Conservation (phyloP, 2,113 vertebrate genomes). For the Otis tarda region DNA sequence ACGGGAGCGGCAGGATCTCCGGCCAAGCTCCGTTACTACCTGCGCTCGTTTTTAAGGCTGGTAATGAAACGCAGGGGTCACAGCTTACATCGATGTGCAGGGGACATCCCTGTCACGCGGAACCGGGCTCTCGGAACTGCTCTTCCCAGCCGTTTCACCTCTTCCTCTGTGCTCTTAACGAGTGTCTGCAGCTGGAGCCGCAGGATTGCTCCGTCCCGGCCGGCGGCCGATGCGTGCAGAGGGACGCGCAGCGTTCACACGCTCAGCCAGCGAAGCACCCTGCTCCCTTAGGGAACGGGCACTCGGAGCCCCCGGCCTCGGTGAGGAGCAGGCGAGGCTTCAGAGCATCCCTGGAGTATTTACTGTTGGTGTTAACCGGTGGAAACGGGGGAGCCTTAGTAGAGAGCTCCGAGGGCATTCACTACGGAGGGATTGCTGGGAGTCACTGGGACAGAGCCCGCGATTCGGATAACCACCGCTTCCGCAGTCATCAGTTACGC, state of each 20-base stretch:
- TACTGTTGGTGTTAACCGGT: not conserved
- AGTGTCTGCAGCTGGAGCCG: not conserved
- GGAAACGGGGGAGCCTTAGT: conserved; percentile 27
- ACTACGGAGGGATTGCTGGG: conserved; percentile 17
- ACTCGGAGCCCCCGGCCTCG: not conserved
- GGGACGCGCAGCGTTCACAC: not conserved
- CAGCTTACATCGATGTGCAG: not conserved
- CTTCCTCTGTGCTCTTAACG: not conserved
- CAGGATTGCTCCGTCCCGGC: not conserved
- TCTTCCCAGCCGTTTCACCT: not conserved
- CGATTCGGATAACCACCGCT: conserved; percentile 59
- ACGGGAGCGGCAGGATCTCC: not conserved
- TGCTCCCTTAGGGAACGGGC: not conserved
- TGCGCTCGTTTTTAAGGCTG: not conserved
- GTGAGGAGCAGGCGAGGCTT: not conserved
- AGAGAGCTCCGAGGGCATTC: conserved; percentile 37
- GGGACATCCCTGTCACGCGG: not conserved
- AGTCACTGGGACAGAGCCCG: conserved; percentile 44
- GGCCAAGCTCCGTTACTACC: not conserved
- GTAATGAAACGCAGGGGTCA: not conserved
- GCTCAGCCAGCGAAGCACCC: not conserved
- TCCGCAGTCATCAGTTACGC: conserved; percentile 46
- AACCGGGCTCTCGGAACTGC: not conserved
- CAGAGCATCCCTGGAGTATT: not conserved
- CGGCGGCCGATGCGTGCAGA: not conserved